These are phyloP conservation scores for Sipunculus nudus DNA, from an alignment of 2,888 invertebrate species.

Conservation along the genomic window DNA sequence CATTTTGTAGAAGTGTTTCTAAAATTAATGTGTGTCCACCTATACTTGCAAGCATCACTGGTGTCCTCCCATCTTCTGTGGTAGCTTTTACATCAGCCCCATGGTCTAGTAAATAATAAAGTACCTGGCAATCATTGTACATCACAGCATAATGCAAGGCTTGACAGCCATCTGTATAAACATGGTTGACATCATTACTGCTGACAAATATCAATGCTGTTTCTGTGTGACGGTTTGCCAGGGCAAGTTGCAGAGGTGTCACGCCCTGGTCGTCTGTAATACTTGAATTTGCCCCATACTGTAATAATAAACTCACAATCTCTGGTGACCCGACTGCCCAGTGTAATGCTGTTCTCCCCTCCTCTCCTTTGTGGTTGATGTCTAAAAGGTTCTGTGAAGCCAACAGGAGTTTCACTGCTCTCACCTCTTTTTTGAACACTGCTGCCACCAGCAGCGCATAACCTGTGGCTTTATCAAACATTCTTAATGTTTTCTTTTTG, in stretches of 20 bases:
- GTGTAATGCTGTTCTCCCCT: constrained; percentile 18
- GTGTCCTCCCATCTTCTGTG: constrained; percentile 26
- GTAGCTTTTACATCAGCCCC: constrained; percentile 19
- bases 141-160: constrained; percentile 33
- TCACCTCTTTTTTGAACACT: too few species aligned
- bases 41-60: constrained; percentile 30
- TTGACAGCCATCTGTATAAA: constrained; percentile 28
- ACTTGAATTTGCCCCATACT: constrained; percentile 14
- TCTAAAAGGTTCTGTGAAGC: not conserved
- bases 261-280: constrained; percentile 29
- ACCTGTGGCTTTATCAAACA: too few species aligned
- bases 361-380: constrained; percentile 10
- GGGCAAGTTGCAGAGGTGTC: constrained; percentile 29
- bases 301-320: constrained; percentile 14
- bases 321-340: constrained; percentile 29
- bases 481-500: too few species aligned
- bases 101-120: constrained; percentile 15
- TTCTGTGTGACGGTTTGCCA: constrained; percentile 32
- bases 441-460: too few species aligned
- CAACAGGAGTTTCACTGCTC: constrained; percentile 2
- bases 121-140: constrained; percentile 21
- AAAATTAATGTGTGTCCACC: constrained; percentile 30
- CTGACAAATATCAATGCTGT: constrained; percentile 21
- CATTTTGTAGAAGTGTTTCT: constrained; percentile 14
- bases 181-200: not conserved